phyloP scores from a whole-genome alignment of 2,888 invertebrate species.

The Pardosa pseudoannulata region DNA sequence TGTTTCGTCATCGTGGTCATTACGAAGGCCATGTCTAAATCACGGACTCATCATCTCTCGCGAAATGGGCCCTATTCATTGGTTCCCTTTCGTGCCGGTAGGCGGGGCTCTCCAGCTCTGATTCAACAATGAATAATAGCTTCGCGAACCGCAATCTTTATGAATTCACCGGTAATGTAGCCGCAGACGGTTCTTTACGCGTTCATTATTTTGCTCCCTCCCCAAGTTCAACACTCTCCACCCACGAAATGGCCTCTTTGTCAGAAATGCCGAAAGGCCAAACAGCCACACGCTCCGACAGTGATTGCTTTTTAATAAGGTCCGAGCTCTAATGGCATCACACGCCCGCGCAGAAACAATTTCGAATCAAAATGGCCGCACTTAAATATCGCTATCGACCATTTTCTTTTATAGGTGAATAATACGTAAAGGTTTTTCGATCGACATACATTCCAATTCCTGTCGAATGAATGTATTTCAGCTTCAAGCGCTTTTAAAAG shows the following conservation, averaged over 20 bases:
- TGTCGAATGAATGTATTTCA: too few species aligned
- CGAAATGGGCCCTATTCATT: constrained; percentile 36
- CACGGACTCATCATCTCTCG: constrained; percentile 56
- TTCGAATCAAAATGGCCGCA: too few species aligned
- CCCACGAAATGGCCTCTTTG: constrained; percentile 37
- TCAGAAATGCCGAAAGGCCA: too few species aligned
- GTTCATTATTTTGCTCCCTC: constrained; percentile 15
- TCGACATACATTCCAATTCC: too few species aligned
- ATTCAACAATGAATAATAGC: constrained; percentile 43
- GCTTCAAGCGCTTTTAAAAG: too few species aligned
- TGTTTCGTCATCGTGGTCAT: constrained; percentile 19
- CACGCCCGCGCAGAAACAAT: too few species aligned
- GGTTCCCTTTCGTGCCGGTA: constrained; percentile 20
- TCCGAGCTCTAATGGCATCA: too few species aligned
- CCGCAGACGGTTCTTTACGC: constrained; percentile 49
- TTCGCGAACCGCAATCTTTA: constrained; percentile 59
- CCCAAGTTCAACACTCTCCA: constrained; percentile 11
- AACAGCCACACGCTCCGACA: too few species aligned
- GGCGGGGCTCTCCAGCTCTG: constrained; percentile 39
- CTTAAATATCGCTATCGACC: too few species aligned
- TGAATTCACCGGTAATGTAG: constrained; percentile 56
- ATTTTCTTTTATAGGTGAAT: too few species aligned
- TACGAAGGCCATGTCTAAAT: constrained; percentile 50
- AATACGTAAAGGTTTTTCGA: too few species aligned
- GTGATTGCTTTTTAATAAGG: too few species aligned